Base-by-base conservation (phyloP, 2,797 vertebrate genomes). In the Pseudochirops corinnae region DNA sequence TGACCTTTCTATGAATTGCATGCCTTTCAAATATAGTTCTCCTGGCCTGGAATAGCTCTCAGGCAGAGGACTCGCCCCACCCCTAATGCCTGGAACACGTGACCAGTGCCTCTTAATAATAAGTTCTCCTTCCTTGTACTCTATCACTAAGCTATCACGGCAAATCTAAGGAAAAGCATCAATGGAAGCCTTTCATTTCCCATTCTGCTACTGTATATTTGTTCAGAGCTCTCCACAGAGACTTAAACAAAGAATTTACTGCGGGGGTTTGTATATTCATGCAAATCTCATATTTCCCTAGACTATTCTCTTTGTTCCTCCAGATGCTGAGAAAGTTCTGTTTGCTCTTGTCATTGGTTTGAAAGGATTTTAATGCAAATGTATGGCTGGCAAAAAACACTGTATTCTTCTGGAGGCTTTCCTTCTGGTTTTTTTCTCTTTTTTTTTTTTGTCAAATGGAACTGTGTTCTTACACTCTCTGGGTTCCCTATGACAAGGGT, bases 301-400 rank as follows among this genome's bases (percentile, higher is more conserved):
- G 91, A 92, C 7, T 58, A 57, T 12, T 95, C 91, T 12, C 55
- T 97, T 94, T 97, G 94, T 97, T 97, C 39, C 96, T 94, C 96
- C 55, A 95, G 92, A 96, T 93, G 46, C 10, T 39, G 6, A 90
- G 53, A 94, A 94, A 96, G 10, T 90, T 97, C 55, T 97, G 16
- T 92, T 96, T 98, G 93, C 92, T 96, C 57, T 91, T 96, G 31
- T 92, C n/a, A 28, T 91, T 95, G 39, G 28, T 90, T 97, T 97
- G 97, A 58, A 94, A 97, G 28, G 24, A 0, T 56, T 94, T n/a
- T 94, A 33, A 97, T 96, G 94, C 57, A 98, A 97, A 98, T 94
- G 55, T 6, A 0, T 39, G 90, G 56, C 90, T 97, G 95, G 62
- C 74, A 93, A 95, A 95, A 67, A 97, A 6, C 0, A 93, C 5